phyloP scores from a whole-genome alignment of 2,113 vertebrate species.

The Cercocebus atys region DNA sequence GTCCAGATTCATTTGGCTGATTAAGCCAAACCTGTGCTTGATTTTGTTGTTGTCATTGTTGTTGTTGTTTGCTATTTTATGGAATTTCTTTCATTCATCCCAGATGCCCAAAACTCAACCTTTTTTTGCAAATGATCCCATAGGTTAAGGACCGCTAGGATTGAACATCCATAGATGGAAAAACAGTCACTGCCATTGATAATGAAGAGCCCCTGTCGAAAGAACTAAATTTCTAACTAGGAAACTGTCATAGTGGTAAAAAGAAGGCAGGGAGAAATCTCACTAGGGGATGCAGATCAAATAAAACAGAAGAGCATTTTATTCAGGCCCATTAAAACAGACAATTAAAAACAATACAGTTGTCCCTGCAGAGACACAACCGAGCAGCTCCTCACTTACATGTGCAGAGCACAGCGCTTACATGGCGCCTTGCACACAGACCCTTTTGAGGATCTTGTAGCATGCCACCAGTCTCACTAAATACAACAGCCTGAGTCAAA shows the following conservation, averaged over 20 bases:
- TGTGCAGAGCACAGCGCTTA: slow-evolving; percentile 48
- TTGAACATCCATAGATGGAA: slow-evolving; percentile 61
- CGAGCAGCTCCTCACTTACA: slow-evolving; percentile 49
- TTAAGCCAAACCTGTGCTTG: slow-evolving; percentile 59
- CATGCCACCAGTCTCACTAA: slow-evolving; percentile 45
- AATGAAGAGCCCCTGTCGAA: slow-evolving; percentile 72
- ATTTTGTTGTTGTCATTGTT: slow-evolving; percentile 34
- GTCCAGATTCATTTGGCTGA: slow-evolving; percentile 47
- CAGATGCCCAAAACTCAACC: slow-evolving; percentile 43
- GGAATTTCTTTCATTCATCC: slow-evolving; percentile 56
- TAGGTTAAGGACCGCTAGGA: slow-evolving; percentile 49
- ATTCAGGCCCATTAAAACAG: slow-evolving; percentile 80
- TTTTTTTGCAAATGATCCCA: slow-evolving; percentile 64
- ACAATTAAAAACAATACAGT: slow-evolving; percentile 81
- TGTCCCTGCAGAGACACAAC: slow-evolving; percentile 68
- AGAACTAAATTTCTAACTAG: slow-evolving; percentile 81
- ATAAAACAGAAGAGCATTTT: slow-evolving; percentile 82
- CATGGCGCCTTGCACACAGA: slow-evolving; percentile 56
- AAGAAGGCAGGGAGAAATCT: slow-evolving; percentile 72
- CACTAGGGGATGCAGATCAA: slow-evolving; percentile 79
- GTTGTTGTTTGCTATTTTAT: slow-evolving; percentile 63
- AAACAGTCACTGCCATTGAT: slow-evolving; percentile 74
- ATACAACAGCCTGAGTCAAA: slow-evolving; percentile 58
- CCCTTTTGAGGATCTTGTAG: slow-evolving; percentile 7
- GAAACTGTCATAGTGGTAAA: slow-evolving; percentile 77